A percentile compares a stretch with the other conserved stretches of the same genome.
These are phyloP conservation scores for Phaenicophaeus curvirostris DNA, from an alignment of 2,797 vertebrate genomes.

Conservation along the genomic window DNA sequence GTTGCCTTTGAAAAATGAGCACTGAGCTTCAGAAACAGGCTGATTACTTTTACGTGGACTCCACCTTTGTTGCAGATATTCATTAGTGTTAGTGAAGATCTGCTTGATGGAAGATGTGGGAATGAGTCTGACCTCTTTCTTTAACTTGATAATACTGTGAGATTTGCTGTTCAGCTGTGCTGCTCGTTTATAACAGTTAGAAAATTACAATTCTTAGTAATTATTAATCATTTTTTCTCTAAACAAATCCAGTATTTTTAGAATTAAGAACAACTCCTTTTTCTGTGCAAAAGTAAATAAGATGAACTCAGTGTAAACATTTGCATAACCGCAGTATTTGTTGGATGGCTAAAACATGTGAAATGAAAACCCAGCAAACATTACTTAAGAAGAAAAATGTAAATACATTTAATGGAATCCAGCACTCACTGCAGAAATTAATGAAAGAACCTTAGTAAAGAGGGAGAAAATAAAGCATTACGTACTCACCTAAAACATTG, in stretches of 20 bases:
- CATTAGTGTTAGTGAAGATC: neutral
- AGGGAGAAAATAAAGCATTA: neutral
- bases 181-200: neutral
- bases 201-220: constrained; percentile 41
- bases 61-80: neutral
- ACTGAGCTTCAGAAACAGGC: neutral
- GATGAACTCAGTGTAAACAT: constrained; percentile 54
- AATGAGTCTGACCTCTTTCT: neutral
- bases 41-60: neutral
- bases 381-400: constrained; percentile 60
- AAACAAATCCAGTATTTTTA: constrained; percentile 62
- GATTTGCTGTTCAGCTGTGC: neutral
- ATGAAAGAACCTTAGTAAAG: neutral
- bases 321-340: constrained; percentile 41
- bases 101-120: neutral
- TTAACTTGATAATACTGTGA: neutral
- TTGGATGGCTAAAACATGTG: constrained; percentile 23
- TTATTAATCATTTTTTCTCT: constrained; percentile 55
- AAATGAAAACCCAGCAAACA: constrained; percentile 39
- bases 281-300: constrained; percentile 39
- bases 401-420: constrained; percentile 61
- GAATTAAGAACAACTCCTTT: neutral
- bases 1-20: constrained; percentile 1
- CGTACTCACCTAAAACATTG: neutral
- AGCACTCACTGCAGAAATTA: constrained; percentile 4